Evolutionary conservation across 2,888 invertebrate genomes (phyloP), one percentile per base, ranked within the genome.

Genomic region (Phlogophora meticulosa): DNA sequence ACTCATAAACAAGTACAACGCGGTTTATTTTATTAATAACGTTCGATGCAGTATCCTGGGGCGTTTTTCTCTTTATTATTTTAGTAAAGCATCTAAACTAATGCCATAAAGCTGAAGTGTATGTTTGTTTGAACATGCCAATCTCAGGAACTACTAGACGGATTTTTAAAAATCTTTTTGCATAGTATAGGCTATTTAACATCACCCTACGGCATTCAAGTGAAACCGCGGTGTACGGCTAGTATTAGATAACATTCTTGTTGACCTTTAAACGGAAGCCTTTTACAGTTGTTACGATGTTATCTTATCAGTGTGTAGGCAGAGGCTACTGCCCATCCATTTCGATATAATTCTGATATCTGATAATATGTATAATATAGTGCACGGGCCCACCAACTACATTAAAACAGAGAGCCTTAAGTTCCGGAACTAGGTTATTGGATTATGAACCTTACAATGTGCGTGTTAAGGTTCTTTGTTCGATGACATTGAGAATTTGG

Each of bases 271-370:
- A 5, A 10, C 13, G 13, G 43, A 45, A 63, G 38, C 63, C n/a
- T 11, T 72, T 51, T 45, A 51, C 49, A n/a, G 20, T 40, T 73
- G 32, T 63, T 38, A 52, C 17, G 4, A 17, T 42, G 13, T 45
- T 55, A 74, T 57, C 67, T 75, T 66, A 66, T 71, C 70, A 36
- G 10, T 24, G 17, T 34, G 46, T 28, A 17, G 34, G 34, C 51
- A 28, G 22, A 51, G n/a, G 51, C 70, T 70, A 40, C 73, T 73
- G 45, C 34, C 51, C 49, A 73, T 72, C 74, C n/a, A 65, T 74
- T 24, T 32, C n/a, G 20, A 65, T 34, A 40, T 43, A 65, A 49
- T 66, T 34, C 48, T 36, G 10, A 74, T 70, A 70, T 52, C 49
- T 20, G 55, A 66, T 75, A 56, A 56, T 51, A 64, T 28, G 28